These are phyloP conservation scores for Clanis bilineata DNA, from an alignment of 2,888 invertebrate genomes.

Conservation along the genomic window DNA sequence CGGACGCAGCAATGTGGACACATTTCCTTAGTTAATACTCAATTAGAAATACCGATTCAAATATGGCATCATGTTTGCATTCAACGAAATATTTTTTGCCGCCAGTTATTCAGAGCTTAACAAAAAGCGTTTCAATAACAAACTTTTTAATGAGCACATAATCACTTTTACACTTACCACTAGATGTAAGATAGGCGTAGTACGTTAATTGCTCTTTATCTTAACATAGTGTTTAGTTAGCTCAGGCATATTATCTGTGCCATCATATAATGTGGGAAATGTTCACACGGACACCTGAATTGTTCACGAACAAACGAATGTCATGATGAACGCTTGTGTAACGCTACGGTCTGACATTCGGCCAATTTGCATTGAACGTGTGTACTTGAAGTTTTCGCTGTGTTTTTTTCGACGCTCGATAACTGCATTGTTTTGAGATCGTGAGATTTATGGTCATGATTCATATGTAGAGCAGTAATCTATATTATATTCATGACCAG, in stretches of 20 bases:
- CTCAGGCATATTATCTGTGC: constrained; percentile 45
- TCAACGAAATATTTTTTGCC: constrained; percentile 10
- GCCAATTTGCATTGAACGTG: constrained; percentile 58
- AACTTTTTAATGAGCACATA: constrained; percentile 4
- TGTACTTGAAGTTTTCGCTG: constrained; percentile 53
- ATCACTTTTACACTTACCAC: background rate
- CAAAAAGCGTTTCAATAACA: constrained; percentile 10
- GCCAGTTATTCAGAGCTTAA: constrained; percentile 6
- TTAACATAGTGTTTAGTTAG: constrained; percentile 59
- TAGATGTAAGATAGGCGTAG: constrained; percentile 4
- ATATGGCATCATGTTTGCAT: constrained; percentile 5
- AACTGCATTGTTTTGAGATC: constrained; percentile 45
- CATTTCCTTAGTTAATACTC: constrained; percentile 12
- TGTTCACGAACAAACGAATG: constrained; percentile 76
- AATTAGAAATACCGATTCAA: constrained; percentile 14
- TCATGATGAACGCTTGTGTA: constrained; percentile 76
- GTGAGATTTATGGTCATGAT: constrained; percentile 13
- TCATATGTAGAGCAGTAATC: constrained; percentile 13
- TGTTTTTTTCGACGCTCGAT: constrained; percentile 43
- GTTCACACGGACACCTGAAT: constrained; percentile 65
- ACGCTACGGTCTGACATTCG: constrained; percentile 63
- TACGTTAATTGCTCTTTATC: constrained; percentile 53
- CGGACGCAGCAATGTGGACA: background rate
- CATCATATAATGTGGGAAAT: constrained; percentile 59
- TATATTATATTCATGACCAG: constrained; percentile 23